Evolutionary conservation across 2,113 vertebrate species (phyloP).

Genomic region (Chamaetylas fuelleborni): DNA sequence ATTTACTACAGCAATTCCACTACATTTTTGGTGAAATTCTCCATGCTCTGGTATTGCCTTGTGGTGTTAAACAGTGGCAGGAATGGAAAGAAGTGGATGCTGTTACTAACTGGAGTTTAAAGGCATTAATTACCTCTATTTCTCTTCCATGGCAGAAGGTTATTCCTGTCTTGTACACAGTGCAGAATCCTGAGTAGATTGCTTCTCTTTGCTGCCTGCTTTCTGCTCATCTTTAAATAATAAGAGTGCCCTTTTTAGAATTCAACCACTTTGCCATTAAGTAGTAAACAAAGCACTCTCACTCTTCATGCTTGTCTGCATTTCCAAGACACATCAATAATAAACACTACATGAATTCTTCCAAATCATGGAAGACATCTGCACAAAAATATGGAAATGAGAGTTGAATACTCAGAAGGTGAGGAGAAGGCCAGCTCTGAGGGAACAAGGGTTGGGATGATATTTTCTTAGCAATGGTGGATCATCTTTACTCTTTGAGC

Average conservation of each 20-base stretch:
- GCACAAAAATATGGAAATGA: neutral
- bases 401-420: neutral
- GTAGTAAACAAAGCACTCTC: constrained; percentile 28
- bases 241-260: constrained; percentile 17
- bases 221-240: constrained; percentile 23
- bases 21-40: neutral
- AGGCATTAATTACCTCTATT: neutral
- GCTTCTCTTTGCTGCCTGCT: neutral
- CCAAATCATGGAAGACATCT: neutral
- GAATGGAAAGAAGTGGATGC: neutral
- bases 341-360: neutral
- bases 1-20: neutral
- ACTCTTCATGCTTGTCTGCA: neutral
- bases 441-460: neutral
- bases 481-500: neutral
- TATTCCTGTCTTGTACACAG: neutral
- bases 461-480: neutral
- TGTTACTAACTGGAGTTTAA: neutral
- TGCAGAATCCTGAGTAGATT: neutral
- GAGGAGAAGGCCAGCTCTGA: neutral
- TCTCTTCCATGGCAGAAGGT: neutral
- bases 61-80: neutral
- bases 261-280: constrained; percentile 4
- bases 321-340: neutral
- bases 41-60: neutral